Conservation (phyloP, 2,888 invertebrate genomes). For the Lycaena phlaeas region DNA sequence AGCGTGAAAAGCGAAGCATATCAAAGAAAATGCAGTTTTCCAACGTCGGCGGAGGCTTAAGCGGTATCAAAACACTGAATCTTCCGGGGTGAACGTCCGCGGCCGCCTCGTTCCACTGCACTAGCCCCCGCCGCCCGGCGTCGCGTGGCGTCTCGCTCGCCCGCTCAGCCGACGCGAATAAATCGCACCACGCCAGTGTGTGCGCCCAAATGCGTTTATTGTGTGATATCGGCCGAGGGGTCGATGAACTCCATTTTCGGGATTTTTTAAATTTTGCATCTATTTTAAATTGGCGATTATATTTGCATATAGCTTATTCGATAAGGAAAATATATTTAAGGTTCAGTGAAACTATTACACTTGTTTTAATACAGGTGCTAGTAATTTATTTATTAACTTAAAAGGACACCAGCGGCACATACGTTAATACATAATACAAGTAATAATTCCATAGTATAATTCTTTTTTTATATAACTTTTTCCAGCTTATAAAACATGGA, state of each 20-base stretch:
- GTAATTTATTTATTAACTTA: too few species aligned
- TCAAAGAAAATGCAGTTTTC: constrained; percentile 71
- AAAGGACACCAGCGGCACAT: too few species aligned
- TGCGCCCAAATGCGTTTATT: constrained; percentile 66
- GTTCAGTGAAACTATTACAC: too few species aligned
- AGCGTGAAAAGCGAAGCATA: constrained; percentile 66
- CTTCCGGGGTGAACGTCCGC: constrained; percentile 70
- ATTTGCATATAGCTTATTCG: too few species aligned
- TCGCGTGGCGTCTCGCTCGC: constrained; percentile 40
- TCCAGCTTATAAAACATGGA: too few species aligned
- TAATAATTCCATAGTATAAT: too few species aligned
- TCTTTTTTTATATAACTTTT: too few species aligned
- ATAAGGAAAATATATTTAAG: too few species aligned
- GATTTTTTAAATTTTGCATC: constrained; percentile 8
- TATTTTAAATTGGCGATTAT: not conserved
- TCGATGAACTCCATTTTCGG: constrained; percentile 53
- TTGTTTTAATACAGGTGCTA: too few species aligned
- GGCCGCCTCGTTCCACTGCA: constrained; percentile 42
- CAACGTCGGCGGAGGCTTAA: constrained; percentile 54
- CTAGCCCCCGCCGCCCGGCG: constrained; percentile 43
- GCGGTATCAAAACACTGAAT: constrained; percentile 72
- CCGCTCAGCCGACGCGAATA: constrained; percentile 44
- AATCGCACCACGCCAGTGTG: constrained; percentile 52
- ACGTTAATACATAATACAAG: too few species aligned
- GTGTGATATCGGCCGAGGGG: constrained; percentile 63